Evolutionary conservation across 2,113 vertebrate species (phyloP).

Genomic region (Symphodus melops): DNA sequence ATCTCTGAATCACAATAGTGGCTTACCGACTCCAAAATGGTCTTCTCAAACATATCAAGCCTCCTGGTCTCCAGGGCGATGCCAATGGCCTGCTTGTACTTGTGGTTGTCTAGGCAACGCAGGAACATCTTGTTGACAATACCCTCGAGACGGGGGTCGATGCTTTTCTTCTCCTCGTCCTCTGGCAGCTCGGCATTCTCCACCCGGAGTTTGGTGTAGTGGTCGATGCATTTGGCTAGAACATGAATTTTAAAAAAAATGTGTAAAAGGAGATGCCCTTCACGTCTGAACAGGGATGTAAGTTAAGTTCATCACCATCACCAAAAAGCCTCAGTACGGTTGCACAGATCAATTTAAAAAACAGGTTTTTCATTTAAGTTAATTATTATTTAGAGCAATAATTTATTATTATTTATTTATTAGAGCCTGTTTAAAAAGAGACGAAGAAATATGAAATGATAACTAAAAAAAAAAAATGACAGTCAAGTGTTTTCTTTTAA

Average conservation of each 20-base stretch:
- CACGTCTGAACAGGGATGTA: neutral
- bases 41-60: slow-evolving; percentile 97
- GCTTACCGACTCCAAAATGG: slow-evolving; percentile 87
- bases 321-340: neutral
- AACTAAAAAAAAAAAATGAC: neutral
- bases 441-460: too few relatives aligned
- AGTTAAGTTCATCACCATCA: neutral
- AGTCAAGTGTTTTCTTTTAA: neutral
- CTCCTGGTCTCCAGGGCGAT: slow-evolving; percentile 96
- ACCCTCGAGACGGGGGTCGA: slow-evolving; percentile 95
- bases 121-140: slow-evolving; percentile 99
- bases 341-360: neutral
- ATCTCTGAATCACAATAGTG: neutral
- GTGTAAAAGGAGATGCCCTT: neutral
- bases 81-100: slow-evolving; percentile 98
- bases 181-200: slow-evolving; percentile 95
- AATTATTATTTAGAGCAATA: too few relatives aligned
- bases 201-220: slow-evolving; percentile 98
- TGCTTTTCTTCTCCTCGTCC: slow-evolving; percentile 92
- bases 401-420: too few relatives aligned
- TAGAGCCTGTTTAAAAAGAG: neutral
- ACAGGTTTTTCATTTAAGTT: neutral
- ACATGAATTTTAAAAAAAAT: neutral
- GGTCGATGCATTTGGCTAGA: slow-evolving; percentile 98
- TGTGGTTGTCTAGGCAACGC: slow-evolving; percentile 96